These are phyloP conservation scores for Fulmarus glacialis DNA, from an alignment of 2,113 vertebrate species.

Conservation along the genomic window DNA sequence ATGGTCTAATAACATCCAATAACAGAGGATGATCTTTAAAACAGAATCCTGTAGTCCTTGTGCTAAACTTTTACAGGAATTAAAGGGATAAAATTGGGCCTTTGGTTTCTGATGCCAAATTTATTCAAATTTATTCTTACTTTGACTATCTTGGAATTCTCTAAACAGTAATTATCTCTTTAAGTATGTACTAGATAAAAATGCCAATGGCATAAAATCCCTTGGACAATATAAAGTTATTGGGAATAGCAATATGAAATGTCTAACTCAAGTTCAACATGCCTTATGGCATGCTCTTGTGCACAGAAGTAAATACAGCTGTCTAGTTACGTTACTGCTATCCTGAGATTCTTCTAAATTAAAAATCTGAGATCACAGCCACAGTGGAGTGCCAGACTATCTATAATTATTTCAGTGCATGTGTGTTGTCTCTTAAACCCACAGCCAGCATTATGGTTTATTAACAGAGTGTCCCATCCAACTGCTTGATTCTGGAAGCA, in stretches of 20 bases:
- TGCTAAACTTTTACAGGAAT: background rate
- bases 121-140: background rate
- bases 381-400: background rate
- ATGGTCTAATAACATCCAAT: background rate
- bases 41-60: background rate
- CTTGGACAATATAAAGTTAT: background rate
- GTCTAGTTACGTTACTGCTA: constrained; percentile 20
- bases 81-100: background rate
- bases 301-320: constrained; percentile 34
- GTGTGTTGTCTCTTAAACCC: background rate
- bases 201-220: background rate
- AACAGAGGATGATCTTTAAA: background rate
- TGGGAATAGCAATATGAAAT: background rate
- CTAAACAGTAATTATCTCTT: background rate
- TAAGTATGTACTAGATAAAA: background rate
- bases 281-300: background rate
- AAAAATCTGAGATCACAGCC: constrained; percentile 42
- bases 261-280: background rate
- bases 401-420: constrained; percentile 9
- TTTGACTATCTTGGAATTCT: background rate
- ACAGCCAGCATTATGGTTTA: background rate
- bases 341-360: constrained; percentile 12
- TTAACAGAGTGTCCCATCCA: background rate
- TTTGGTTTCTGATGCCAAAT: background rate
- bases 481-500: background rate